These are phyloP conservation scores for Calameuta idolon DNA, from an alignment of 2,888 invertebrate species.

Conservation along the genomic window DNA sequence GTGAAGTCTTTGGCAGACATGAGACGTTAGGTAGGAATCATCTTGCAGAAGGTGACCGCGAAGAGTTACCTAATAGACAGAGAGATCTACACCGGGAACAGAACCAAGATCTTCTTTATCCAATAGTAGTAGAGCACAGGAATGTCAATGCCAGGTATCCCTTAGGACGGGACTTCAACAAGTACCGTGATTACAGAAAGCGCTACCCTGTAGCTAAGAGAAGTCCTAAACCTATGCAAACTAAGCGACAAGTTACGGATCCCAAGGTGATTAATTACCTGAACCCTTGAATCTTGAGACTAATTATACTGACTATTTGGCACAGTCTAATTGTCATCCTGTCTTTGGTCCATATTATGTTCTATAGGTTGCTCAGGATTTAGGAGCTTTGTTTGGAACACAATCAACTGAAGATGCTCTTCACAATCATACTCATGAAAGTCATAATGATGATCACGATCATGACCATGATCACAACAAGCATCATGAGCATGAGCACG, in stretches of 20 bases:
- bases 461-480: conserved; percentile 1
- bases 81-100: conserved; percentile 28
- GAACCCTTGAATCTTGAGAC: background rate
- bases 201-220: conserved; percentile 59
- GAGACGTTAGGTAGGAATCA: conserved; percentile 22
- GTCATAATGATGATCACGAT: conserved; percentile 36
- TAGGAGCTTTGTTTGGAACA: conserved; percentile 74
- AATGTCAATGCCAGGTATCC: conserved; percentile 59
- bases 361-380: conserved; percentile 57
- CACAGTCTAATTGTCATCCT: background rate
- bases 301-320: background rate
- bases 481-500: conserved; percentile 8
- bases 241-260: conserved; percentile 53
- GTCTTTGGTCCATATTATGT: background rate
- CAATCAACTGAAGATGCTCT: conserved; percentile 83
- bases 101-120: conserved; percentile 42
- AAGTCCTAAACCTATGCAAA: conserved; percentile 51
- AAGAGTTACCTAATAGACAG: background rate
- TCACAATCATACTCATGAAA: conserved; percentile 74
- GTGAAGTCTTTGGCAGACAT: conserved; percentile 39
- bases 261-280: conserved; percentile 49
- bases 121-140: conserved; percentile 42
- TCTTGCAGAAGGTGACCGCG: background rate
- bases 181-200: conserved; percentile 45
- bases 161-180: conserved; percentile 45